Conservation (phyloP, 1,140 invertebrate species). For the Neocloeon triangulifer region DNA sequence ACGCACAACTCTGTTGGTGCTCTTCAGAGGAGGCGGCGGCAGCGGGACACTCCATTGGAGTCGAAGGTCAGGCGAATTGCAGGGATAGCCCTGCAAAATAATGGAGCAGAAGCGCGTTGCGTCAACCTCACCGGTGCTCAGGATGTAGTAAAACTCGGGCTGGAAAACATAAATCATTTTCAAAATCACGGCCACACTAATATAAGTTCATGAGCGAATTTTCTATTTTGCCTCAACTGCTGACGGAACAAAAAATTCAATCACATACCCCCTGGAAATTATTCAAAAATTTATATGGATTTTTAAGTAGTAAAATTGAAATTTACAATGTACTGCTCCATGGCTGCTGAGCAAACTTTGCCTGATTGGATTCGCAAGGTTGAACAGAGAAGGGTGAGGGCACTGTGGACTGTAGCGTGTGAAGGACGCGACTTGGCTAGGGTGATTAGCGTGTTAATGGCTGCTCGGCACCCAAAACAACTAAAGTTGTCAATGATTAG, state of each 20-base stretch:
- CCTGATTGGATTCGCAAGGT: neutral
- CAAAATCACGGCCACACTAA: neutral
- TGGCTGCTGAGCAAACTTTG: neutral
- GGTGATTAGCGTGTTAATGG: too few species aligned
- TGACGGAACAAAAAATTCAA: neutral
- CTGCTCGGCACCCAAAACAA: too few species aligned
- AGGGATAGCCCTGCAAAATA: constrained; percentile 2
- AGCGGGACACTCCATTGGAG: neutral
- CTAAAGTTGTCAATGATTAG: too few species aligned
- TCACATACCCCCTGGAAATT: neutral
- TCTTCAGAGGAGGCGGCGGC: neutral
- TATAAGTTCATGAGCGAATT: neutral
- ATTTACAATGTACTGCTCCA: constrained; percentile 3
- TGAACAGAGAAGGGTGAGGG: neutral
- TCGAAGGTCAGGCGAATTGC: neutral
- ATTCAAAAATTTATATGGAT: neutral
- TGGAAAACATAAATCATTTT: constrained; percentile 2
- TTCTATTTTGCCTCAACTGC: neutral
- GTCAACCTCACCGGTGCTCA: neutral
- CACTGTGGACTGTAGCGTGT: too few species aligned
- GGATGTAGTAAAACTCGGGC: constrained; percentile 6
- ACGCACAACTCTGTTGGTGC: neutral
- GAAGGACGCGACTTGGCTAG: neutral
- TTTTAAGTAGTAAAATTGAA: neutral
- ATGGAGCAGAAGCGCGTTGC: constrained; percentile 2